phyloP scores from a whole-genome alignment of 2,113 vertebrate genomes.

The Tor tambroides region DNA sequence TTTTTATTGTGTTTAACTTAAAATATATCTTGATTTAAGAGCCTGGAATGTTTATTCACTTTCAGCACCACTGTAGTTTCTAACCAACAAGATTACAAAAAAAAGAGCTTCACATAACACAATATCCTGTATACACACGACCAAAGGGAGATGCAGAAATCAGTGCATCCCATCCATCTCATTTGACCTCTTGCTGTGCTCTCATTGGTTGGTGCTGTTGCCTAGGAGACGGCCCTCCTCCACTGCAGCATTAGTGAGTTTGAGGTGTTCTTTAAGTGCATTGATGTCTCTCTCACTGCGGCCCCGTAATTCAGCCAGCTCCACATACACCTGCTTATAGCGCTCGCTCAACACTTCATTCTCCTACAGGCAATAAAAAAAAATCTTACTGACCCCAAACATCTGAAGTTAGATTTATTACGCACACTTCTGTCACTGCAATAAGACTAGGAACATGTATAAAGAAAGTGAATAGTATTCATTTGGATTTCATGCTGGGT shows the following conservation, averaged over 20 bases:
- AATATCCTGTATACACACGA: background rate
- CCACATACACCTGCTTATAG: constrained; percentile 87
- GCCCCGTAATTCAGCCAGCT: constrained; percentile 84
- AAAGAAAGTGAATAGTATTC: background rate
- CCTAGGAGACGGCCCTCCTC: constrained; percentile 77
- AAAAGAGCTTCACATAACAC: background rate
- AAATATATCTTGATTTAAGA: constrained; percentile 12
- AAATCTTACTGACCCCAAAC: no score
- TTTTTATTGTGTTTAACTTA: background rate
- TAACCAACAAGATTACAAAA: background rate
- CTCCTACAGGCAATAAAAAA: constrained; percentile 74
- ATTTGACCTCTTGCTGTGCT: background rate
- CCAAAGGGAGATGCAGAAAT: background rate
- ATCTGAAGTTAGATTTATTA: no score
- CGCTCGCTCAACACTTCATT: constrained; percentile 85
- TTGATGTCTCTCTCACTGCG: constrained; percentile 83
- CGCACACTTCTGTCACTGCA: background rate
- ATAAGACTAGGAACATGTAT: background rate
- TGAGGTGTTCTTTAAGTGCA: constrained; percentile 87
- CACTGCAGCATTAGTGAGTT: constrained; percentile 82
- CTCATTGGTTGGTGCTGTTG: constrained; percentile 71
- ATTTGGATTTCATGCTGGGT: background rate
- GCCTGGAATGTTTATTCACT: background rate
- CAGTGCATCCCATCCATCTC: background rate
- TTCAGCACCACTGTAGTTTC: constrained; percentile 6